These are phyloP conservation scores for Paracanthobrama guichenoti DNA, from an alignment of 2,113 vertebrate genomes.

Conservation along the genomic window DNA sequence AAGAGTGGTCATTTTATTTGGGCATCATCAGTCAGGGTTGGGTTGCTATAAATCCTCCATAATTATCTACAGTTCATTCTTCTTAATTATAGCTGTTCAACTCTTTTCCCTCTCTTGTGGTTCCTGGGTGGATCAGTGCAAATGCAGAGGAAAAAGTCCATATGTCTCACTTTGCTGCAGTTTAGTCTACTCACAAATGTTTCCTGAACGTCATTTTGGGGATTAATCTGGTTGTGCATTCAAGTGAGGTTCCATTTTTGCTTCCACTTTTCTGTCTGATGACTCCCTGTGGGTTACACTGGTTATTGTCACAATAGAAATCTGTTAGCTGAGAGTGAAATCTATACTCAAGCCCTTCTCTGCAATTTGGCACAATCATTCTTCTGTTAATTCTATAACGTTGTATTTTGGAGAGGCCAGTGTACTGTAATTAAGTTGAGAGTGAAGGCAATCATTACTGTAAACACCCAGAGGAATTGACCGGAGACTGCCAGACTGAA, in stretches of 20 bases:
- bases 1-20: not conserved
- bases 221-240: not conserved
- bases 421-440: conserved; percentile 45
- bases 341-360: conserved; percentile 12
- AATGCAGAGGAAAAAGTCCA: not conserved
- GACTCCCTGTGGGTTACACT: not conserved
- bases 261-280: not conserved
- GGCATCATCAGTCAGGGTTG: conserved; percentile 6
- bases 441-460: conserved; percentile 48
- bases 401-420: conserved; percentile 35
- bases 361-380: not conserved
- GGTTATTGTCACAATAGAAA: not conserved
- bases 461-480: conserved; percentile 45
- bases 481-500: conserved; percentile 28
- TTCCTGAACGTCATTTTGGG: not conserved
- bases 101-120: conserved; percentile 43
- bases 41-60: conserved; percentile 12
- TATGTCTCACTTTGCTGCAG: not conserved
- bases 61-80: conserved; percentile 35
- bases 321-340: not conserved
- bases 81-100: conserved; percentile 38
- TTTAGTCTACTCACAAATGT: not conserved
- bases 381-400: conserved; percentile 37
- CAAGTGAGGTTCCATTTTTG: not conserved
- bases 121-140: conserved; percentile 38